These are phyloP conservation scores for Aethina tumida DNA, from an alignment of 1,140 invertebrate species.

Conservation along the genomic window DNA sequence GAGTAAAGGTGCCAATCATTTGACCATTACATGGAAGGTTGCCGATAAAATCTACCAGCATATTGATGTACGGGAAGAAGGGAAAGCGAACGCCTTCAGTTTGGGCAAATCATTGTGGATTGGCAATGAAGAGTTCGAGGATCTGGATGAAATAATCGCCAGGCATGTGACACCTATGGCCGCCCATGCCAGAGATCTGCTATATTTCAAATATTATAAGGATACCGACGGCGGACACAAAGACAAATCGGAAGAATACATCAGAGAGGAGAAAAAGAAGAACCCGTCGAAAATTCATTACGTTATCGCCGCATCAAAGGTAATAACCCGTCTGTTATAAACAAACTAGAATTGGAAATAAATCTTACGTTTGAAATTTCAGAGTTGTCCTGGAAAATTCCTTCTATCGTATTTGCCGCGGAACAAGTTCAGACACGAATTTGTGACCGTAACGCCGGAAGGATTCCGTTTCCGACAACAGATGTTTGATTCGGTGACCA, in stretches of 20 bases:
- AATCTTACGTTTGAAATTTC: constrained; percentile 25
- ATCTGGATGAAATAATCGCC: constrained; percentile 98
- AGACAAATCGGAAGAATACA: constrained; percentile 77
- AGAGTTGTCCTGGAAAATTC: constrained; percentile 90
- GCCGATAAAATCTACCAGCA: constrained; percentile 90
- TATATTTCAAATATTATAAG: constrained; percentile 87
- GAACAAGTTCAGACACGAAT: constrained; percentile 78
- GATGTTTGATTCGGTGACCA: constrained; percentile 74
- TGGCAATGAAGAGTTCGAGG: constrained; percentile 87
- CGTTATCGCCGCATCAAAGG: constrained; percentile 72
- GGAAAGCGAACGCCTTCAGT: constrained; percentile 94
- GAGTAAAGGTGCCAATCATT: constrained; percentile 85
- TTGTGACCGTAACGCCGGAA: constrained; percentile 81
- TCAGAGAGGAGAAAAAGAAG: constrained; percentile 78
- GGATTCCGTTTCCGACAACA: constrained; percentile 86
- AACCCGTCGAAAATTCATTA: constrained; percentile 87
- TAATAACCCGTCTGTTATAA: constrained; percentile 22
- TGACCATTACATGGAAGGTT: constrained; percentile 99
- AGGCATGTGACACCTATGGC: constrained; percentile 95
- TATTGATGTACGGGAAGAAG: constrained; percentile 90
- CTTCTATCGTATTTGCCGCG: constrained; percentile 87
- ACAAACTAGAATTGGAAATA: neutral
- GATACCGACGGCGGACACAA: constrained; percentile 58
- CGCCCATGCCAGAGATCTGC: constrained; percentile 76
- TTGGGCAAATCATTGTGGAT: constrained; percentile 80